phyloP scores from a whole-genome alignment of 2,888 invertebrate genomes.

The Tolmerus cingulatus region DNA sequence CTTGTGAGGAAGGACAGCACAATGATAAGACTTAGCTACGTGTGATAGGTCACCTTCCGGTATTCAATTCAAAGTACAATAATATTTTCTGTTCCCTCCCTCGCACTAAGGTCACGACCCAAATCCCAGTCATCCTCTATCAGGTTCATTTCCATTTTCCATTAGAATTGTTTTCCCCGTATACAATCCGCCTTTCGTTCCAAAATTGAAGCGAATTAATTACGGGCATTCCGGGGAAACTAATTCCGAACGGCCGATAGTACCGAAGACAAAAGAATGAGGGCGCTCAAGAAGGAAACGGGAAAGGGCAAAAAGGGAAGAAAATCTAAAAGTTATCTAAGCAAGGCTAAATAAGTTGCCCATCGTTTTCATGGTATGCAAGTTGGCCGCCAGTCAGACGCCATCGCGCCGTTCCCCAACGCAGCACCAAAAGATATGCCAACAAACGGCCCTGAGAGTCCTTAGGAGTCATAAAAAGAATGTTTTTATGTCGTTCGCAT shows the following conservation, averaged over 20 bases:
- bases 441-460: slow-evolving; percentile 1
- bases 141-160: background rate
- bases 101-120: background rate
- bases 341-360: slow-evolving; percentile 7
- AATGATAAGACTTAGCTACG: background rate
- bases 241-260: background rate
- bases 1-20: background rate
- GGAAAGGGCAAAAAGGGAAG: background rate
- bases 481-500: slow-evolving; percentile 17
- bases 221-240: background rate
- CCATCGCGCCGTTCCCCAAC: slow-evolving; percentile 1
- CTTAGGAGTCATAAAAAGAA: slow-evolving; percentile 31
- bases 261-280: background rate
- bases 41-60: background rate
- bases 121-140: background rate
- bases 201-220: background rate
- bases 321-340: slow-evolving; percentile 12
- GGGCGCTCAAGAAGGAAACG: background rate
- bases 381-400: slow-evolving; percentile 27
- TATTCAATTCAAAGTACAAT: background rate
- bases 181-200: background rate
- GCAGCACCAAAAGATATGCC: background rate
- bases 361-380: background rate
- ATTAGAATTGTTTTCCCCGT: background rate
- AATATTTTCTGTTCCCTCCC: background rate